Percentiles rank a stretch among this genome's conserved stretches.
Evolutionary conservation across 1,140 invertebrate genomes (phyloP).

Genomic region (Daktulosphaira vitifoliae): DNA sequence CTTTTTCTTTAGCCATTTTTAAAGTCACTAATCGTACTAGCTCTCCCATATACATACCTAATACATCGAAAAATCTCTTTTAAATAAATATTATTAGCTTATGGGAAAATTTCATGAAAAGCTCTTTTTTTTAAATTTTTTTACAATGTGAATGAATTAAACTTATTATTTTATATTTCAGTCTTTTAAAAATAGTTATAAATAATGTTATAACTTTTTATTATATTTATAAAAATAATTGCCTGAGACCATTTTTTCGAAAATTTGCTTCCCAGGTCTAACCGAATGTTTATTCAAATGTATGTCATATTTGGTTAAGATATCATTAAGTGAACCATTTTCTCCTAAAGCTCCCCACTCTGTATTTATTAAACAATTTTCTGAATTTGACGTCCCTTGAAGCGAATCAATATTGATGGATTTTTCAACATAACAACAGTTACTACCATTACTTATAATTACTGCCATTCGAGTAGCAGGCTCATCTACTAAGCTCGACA

Average conservation of each 20-base stretch:
- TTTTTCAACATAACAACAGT: background rate
- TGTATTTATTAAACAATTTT: background rate
- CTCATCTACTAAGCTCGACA: background rate
- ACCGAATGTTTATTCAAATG: background rate
- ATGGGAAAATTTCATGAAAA: no score
- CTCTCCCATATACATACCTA: constrained; percentile 7
- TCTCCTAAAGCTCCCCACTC: background rate
- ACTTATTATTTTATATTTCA: no score
- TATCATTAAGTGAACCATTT: background rate
- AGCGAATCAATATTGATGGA: no score
- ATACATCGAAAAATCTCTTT: no score
- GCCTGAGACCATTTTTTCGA: constrained; percentile 2
- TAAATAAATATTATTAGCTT: no score
- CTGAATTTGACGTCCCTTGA: no score
- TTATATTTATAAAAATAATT: no score
- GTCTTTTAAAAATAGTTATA: no score
- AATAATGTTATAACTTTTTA: no score
- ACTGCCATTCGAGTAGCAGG: background rate
- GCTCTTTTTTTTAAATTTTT: no score
- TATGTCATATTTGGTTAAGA: background rate
- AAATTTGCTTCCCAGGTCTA: background rate
- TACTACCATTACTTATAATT: background rate
- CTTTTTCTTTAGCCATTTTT: background rate
- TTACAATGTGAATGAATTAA: no score
- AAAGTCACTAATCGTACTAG: background rate